Percentiles rank a stretch among this genome's conserved stretches.
These are phyloP conservation scores for Mya arenaria DNA, from an alignment of 1,140 invertebrate genomes.

Conservation along the genomic window DNA sequence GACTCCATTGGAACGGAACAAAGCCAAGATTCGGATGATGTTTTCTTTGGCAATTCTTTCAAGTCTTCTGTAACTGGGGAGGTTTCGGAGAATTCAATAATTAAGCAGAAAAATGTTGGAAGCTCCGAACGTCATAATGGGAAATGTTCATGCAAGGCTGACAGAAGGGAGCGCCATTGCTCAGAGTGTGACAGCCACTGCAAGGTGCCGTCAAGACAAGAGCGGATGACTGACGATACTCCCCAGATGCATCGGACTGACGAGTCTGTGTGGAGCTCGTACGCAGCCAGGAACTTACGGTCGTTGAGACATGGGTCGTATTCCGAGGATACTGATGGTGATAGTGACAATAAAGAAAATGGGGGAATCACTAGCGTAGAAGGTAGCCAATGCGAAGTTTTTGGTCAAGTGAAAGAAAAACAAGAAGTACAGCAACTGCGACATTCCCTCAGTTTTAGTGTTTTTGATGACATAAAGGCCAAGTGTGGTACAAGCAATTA, in stretches of 20 bases:
- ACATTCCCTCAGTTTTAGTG: not conserved
- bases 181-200: conserved; percentile 69
- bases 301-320: conserved; percentile 74
- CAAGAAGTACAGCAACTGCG: not conserved
- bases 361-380: too few relatives aligned
- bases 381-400: too few relatives aligned
- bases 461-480: not conserved
- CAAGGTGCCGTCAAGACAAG: conserved; percentile 65
- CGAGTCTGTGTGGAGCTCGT: conserved; percentile 74
- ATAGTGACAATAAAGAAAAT: conserved; percentile 31
- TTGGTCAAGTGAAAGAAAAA: not conserved
- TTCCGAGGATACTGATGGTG: conserved; percentile 65
- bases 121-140: too few relatives aligned
- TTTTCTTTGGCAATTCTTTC: not conserved
- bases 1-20: not conserved
- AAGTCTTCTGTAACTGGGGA: not conserved
- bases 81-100: too few relatives aligned
- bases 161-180: conserved; percentile 31
- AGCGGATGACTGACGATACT: conserved; percentile 69
- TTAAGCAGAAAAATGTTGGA: too few relatives aligned
- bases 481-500: conserved; percentile 4
- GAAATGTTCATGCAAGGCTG: conserved; percentile 4
- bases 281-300: conserved; percentile 71
- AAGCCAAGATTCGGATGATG: not conserved
- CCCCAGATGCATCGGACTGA: conserved; percentile 72